These are phyloP conservation scores for Myocastor coypus DNA, from an alignment of 2,113 vertebrate genomes.

Conservation along the genomic window DNA sequence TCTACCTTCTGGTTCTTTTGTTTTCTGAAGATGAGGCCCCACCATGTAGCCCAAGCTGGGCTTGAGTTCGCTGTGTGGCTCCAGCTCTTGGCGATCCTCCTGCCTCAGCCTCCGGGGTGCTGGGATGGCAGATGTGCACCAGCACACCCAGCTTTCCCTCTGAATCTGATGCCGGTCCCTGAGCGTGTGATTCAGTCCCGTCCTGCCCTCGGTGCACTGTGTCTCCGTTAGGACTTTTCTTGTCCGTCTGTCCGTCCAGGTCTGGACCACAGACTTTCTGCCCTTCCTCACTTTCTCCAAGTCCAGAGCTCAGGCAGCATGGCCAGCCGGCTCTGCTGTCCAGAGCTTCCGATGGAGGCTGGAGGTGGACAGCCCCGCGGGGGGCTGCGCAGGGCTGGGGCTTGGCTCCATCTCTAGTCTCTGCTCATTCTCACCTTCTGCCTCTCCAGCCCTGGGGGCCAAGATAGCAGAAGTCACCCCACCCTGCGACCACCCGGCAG, in stretches of 20 bases:
- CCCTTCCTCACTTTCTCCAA: background rate
- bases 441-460: background rate
- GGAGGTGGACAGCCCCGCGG: background rate
- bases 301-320: background rate
- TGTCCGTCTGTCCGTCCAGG: background rate
- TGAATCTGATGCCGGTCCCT: background rate
- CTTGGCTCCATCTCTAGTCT: rapidly evolving
- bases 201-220: background rate
- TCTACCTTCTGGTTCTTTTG: background rate
- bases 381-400: background rate
- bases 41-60: background rate
- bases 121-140: background rate
- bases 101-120: background rate
- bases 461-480: background rate
- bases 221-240: background rate
- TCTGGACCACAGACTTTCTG: background rate
- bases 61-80: background rate
- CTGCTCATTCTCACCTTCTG: background rate
- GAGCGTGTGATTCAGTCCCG: rapidly evolving
- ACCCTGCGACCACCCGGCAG: background rate
- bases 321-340: background rate
- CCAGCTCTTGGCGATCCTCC: background rate
- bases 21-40: background rate
- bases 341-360: background rate
- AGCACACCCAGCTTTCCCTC: background rate